Evolutionary conservation across 2,888 invertebrate species (phyloP).

Genomic region (Enchytraeus crypticus): DNA sequence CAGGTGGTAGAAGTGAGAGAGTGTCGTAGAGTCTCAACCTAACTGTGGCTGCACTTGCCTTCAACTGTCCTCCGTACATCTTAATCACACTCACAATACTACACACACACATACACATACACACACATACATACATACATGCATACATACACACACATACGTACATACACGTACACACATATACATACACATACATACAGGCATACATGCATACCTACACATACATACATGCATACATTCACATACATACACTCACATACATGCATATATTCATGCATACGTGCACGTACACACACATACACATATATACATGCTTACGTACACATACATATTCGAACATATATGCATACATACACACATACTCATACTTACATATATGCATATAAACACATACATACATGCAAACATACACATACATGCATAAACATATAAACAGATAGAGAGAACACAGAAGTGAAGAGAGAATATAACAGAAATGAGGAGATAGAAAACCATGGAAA

Average conservation of each 20-base stretch:
- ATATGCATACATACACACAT: too few species aligned
- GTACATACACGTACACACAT: background rate
- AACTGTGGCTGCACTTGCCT: conserved; percentile 87
- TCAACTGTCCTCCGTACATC: conserved; percentile 58
- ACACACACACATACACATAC: background rate
- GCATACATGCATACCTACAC: too few species aligned
- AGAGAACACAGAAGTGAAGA: background rate
- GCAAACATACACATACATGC: background rate
- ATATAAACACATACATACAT: background rate
- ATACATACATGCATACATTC: too few species aligned
- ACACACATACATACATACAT: background rate
- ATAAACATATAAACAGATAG: background rate
- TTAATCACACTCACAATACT: conserved; percentile 46
- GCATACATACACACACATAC: background rate
- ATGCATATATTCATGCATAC: too few species aligned
- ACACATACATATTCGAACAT: too few species aligned
- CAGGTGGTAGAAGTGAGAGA: conserved; percentile 65
- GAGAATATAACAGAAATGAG: background rate
- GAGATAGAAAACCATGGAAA: background rate
- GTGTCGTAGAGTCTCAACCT: conserved; percentile 85
- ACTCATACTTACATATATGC: too few species aligned
- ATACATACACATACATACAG: background rate
- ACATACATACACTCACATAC: too few species aligned
- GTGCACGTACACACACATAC: too few species aligned
- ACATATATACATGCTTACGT: too few species aligned